Evolutionary conservation across 1,140 invertebrate genomes (phyloP).

Genomic region (Drosophila pectinifera): DNA sequence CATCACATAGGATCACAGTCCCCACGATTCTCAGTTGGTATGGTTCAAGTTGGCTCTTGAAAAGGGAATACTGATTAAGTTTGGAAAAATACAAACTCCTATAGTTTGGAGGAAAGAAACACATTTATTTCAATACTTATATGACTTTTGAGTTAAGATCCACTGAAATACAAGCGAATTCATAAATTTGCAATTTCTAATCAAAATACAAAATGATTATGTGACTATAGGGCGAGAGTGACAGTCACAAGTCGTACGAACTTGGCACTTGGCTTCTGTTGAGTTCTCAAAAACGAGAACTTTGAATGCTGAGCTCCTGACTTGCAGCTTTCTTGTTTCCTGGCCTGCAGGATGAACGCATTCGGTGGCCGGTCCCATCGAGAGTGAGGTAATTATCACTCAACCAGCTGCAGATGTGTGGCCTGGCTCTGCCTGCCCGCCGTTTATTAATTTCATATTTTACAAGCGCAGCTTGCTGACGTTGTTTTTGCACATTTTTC

Average conservation of each 20-base stretch:
- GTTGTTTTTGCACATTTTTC: conserved; percentile 9
- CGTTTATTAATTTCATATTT: conserved; percentile 64
- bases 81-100: too few relatives aligned
- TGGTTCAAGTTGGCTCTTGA: too few relatives aligned
- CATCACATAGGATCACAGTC: background rate
- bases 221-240: conserved; percentile 19
- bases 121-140: background rate
- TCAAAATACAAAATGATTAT: conserved; percentile 63
- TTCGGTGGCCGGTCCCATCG: background rate
- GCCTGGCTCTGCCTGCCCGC: conserved; percentile 11
- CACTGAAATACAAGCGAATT: background rate
- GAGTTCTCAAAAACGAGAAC: conserved; percentile 14
- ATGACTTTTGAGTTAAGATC: background rate
- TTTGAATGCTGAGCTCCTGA: conserved; percentile 10
- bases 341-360: conserved; percentile 6
- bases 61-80: too few relatives aligned
- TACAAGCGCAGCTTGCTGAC: conserved; percentile 9
- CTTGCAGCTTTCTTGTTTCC: background rate
- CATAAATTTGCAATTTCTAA: conserved; percentile 1
- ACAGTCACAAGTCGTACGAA: background rate
- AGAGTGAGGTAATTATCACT: conserved; percentile 46
- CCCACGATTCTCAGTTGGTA: too few relatives aligned
- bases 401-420: conserved; percentile 12
- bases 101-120: conserved; percentile 4
- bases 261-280: conserved; percentile 9